Conservation (phyloP, 1,140 invertebrate species). For the Plectrocnemia conspersa region DNA sequence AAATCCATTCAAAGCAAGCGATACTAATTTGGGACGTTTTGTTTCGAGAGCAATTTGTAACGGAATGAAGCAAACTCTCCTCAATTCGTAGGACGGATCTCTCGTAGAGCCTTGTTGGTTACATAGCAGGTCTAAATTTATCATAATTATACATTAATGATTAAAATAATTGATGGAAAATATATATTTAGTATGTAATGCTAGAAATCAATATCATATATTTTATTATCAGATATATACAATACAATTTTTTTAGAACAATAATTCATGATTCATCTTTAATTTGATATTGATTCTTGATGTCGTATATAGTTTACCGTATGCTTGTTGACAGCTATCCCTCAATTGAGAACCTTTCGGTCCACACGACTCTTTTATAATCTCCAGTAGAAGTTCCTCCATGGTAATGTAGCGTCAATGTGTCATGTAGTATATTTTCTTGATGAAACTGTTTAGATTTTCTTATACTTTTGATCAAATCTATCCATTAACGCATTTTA, state of each 20-base stretch:
- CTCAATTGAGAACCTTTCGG: conserved; percentile 65
- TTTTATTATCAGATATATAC: too few relatives aligned
- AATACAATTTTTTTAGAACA: neutral
- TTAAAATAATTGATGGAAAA: neutral
- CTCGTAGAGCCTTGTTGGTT: conserved; percentile 72
- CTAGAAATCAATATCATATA: too few relatives aligned
- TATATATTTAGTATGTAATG: neutral
- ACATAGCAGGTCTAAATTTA: conserved; percentile 69
- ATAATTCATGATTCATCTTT: neutral
- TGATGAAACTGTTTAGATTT: too few relatives aligned
- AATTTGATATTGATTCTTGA: neutral
- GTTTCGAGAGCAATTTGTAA: conserved; percentile 83
- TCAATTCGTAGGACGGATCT: conserved; percentile 76
- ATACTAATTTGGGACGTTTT: conserved; percentile 76
- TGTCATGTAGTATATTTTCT: too few relatives aligned
- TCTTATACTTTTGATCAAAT: too few relatives aligned
- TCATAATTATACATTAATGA: neutral
- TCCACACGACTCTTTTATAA: conserved; percentile 71
- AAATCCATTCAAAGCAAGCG: conserved; percentile 75
- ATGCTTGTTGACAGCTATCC: conserved; percentile 74
- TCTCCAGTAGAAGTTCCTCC: conserved; percentile 77
- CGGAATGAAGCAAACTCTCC: conserved; percentile 75
- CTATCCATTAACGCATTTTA: too few relatives aligned
- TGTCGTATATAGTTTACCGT: conserved; percentile 60
- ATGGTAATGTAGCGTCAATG: conserved; percentile 49